Base-by-base conservation (phyloP, 2,113 vertebrate genomes). In the Mustelus asterias region DNA sequence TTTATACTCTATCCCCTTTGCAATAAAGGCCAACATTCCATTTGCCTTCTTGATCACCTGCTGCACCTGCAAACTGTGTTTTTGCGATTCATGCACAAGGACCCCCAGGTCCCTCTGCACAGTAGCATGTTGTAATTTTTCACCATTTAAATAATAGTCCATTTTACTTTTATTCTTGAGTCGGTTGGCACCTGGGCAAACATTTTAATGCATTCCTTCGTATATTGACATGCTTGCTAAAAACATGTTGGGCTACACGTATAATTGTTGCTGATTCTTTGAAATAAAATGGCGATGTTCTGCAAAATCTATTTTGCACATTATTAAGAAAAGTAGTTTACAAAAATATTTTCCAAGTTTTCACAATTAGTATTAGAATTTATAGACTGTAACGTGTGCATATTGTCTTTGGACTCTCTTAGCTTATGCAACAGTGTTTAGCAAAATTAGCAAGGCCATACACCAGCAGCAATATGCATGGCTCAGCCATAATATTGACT, bases 401-500 rank as follows among this genome's bases (percentile, higher is more conserved):
- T 97, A 97, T 98, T 98, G 98, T 98, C 97, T 98, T 97, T 96
- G 96, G 97, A 97, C 97, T 96, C 97, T 0, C 26, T 33, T 76
- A 3, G 72, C 72, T 98, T 98, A 98, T 97, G 97, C 98, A 97
- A 97, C 97, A 96, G 95, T 96, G 98, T 98, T 98, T 97, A 96
- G 97, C 98, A 95, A 97, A 97, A 97, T 98, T 98, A 98, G 98
- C 98, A 98, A 54, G 97, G 97, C 97, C 97, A 54, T 97, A 96
- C 96, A 97, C 97, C 97, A 96, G 95, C 58, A 96, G 97, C 97
- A 97, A 96, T 97, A 98, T 98, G 98, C 97, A 97, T 97, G 96
- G 97, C 97, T 97, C 96, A 97, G 97, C 97, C 96, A 96, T 97
- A 70, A 96, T 97, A 97, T 98, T 97, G 97, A 97, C 97, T 97